Percentiles rank a stretch among this genome's conserved stretches.
Evolutionary conservation across 2,797 vertebrate genomes (phyloP).

Genomic region (Dipus sagitta): DNA sequence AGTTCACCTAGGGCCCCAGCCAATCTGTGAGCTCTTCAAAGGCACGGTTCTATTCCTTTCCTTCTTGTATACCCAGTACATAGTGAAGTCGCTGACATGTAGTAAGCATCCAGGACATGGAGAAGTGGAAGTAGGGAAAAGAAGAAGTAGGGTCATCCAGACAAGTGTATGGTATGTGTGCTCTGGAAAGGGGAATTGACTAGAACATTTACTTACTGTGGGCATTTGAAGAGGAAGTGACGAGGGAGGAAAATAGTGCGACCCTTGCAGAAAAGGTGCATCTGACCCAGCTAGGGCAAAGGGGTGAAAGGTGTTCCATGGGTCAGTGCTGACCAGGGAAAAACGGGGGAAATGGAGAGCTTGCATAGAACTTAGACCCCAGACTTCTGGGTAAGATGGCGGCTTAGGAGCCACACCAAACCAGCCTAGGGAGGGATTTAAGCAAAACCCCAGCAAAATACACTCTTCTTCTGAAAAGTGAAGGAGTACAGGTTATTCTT

Average conservation of each 20-base stretch:
- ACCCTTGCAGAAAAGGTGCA: constrained; percentile 44
- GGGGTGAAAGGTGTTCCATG: background rate
- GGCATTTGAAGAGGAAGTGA: constrained; percentile 53
- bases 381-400: no score
- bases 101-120: background rate
- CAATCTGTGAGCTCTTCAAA: background rate
- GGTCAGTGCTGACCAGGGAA: background rate
- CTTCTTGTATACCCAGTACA: background rate
- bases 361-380: no score
- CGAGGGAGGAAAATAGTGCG: constrained; percentile 13
- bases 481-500: no score
- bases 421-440: no score
- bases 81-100: no score
- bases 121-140: constrained; percentile 20
- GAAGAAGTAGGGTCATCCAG: background rate
- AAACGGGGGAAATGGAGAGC: background rate
- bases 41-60: background rate
- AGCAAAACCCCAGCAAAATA: no score
- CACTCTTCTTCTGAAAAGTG: no score
- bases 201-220: background rate
- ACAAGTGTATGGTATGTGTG: background rate
- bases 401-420: no score
- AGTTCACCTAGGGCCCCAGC: background rate
- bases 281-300: background rate
- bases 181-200: constrained; percentile 43